These are phyloP conservation scores for Himalopsyche tibetana DNA, from an alignment of 2,888 invertebrate species.

Conservation along the genomic window DNA sequence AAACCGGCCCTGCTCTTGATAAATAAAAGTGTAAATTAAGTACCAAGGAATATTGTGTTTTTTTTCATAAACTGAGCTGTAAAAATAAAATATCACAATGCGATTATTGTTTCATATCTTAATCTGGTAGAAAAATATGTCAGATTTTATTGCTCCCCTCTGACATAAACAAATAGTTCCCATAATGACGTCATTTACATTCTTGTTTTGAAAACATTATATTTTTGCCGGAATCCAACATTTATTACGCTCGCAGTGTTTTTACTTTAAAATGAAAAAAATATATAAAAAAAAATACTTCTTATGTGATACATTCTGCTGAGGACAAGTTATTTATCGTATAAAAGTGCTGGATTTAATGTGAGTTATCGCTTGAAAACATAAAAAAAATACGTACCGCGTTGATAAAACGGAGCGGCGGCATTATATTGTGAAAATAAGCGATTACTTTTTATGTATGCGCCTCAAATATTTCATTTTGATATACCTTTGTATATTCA, in stretches of 20 bases:
- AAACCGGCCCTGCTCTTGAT: no score
- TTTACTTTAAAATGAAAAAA: conserved; percentile 32
- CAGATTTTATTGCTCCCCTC: background rate
- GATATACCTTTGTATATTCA: conserved; percentile 35
- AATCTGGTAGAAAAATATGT: no score
- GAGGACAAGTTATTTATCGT: conserved; percentile 42
- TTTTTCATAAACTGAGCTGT: no score
- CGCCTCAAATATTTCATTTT: conserved; percentile 22
- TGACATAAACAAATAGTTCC: background rate
- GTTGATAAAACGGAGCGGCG: conserved; percentile 18
- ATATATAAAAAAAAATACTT: background rate
- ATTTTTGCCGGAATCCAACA: background rate
- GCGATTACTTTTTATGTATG: conserved; percentile 39
- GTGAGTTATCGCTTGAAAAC: conserved; percentile 39
- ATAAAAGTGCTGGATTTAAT: conserved; percentile 42
- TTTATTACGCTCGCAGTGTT: background rate
- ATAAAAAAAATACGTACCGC: conserved; percentile 27
- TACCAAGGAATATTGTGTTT: no score
- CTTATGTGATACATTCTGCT: conserved; percentile 37
- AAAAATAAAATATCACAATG: no score
- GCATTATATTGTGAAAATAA: conserved; percentile 36
- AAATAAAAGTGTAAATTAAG: no score
- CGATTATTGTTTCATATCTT: no score
- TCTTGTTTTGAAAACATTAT: background rate
- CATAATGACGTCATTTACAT: conserved; percentile 4